Evolutionary conservation across 1,140 invertebrate species (phyloP).

Genomic region (Artemia franciscana): DNA sequence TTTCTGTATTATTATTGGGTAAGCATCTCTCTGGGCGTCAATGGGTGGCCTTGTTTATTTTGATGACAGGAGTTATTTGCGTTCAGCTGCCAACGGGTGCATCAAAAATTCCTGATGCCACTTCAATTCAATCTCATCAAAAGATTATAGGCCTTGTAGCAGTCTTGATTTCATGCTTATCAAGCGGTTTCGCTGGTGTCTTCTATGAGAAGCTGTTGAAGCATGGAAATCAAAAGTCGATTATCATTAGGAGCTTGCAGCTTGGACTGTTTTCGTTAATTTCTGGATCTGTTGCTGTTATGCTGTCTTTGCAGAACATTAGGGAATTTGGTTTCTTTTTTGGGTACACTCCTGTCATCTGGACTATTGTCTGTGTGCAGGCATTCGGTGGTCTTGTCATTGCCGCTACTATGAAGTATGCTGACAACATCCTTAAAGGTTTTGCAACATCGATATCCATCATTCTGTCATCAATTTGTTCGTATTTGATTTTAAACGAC

Average conservation of each 20-base stretch:
- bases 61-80: too few relatives aligned
- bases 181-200: slow-evolving; percentile 38
- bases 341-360: slow-evolving; percentile 25
- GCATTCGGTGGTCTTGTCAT: slow-evolving; percentile 18
- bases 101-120: too few relatives aligned
- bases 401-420: slow-evolving; percentile 30
- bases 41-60: too few relatives aligned
- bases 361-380: slow-evolving; percentile 24
- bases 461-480: slow-evolving; percentile 30
- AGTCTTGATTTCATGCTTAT: slow-evolving; percentile 31
- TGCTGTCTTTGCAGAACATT: slow-evolving; percentile 22
- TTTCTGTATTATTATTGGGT: too few relatives aligned
- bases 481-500: slow-evolving; percentile 28
- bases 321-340: slow-evolving; percentile 27
- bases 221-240: slow-evolving; percentile 21
- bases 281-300: slow-evolving; percentile 25
- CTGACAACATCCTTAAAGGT: slow-evolving; percentile 31
- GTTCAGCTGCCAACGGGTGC: too few relatives aligned
- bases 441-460: slow-evolving; percentile 32
- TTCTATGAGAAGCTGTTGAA: slow-evolving; percentile 42
- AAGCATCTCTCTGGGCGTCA: too few relatives aligned
- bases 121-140: slow-evolving; percentile 6
- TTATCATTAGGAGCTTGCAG: slow-evolving; percentile 36
- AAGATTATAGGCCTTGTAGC: slow-evolving; percentile 28
- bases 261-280: slow-evolving; percentile 28